Evolutionary conservation across 2,888 invertebrate genomes (phyloP).

Genomic region (Biston stratarius): DNA sequence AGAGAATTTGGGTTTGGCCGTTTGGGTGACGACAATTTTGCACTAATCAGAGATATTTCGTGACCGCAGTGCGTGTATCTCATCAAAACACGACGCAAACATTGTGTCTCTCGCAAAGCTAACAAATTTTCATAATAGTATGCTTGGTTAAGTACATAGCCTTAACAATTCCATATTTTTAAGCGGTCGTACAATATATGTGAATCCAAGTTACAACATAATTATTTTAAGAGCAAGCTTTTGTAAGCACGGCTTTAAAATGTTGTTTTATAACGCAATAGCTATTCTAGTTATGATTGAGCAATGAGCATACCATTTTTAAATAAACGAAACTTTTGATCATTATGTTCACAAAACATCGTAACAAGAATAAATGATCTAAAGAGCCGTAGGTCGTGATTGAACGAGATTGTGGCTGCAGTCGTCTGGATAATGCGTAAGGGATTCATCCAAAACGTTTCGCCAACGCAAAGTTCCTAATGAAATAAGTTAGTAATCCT

Average conservation of each 20-base stretch:
- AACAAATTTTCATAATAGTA: neutral
- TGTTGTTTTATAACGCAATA: constrained; percentile 6
- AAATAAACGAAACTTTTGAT: constrained; percentile 7
- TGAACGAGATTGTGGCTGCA: constrained; percentile 60
- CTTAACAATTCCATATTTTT: neutral
- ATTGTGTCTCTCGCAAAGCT: neutral
- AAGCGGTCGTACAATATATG: constrained; percentile 1
- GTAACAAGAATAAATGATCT: constrained; percentile 24
- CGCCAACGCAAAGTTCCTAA: constrained; percentile 73
- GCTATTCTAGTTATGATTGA: constrained; percentile 5
- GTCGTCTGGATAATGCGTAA: constrained; percentile 69
- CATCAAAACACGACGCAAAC: neutral
- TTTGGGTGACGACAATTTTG: no score
- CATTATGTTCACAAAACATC: constrained; percentile 21
- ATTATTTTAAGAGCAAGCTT: constrained; percentile 4
- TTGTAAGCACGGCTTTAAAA: constrained; percentile 4
- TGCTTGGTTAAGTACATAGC: neutral
- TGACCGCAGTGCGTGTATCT: neutral
- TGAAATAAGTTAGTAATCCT: constrained; percentile 81
- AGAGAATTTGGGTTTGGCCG: no score
- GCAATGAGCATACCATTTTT: neutral
- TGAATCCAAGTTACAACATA: neutral
- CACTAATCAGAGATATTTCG: neutral
- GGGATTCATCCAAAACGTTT: constrained; percentile 76
- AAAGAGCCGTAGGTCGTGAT: constrained; percentile 46